These are phyloP conservation scores for Globicephala melas DNA, from an alignment of 2,113 vertebrate genomes.

Conservation along the genomic window DNA sequence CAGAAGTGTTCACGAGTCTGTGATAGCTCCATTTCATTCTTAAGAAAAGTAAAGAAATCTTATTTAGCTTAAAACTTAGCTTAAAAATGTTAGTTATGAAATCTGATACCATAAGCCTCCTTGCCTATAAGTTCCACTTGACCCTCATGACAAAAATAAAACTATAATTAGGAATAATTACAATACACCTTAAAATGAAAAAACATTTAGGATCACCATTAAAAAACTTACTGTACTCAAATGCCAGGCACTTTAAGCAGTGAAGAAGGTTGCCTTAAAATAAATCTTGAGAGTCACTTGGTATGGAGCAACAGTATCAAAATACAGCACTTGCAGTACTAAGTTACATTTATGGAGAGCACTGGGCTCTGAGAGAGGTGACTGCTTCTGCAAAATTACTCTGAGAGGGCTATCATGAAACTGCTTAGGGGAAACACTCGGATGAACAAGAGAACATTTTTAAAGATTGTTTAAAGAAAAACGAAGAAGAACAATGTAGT, in stretches of 20 bases:
- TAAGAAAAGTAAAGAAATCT: not conserved
- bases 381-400: not conserved
- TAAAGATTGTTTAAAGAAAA: not conserved
- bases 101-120: not conserved
- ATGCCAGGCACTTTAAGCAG: not conserved
- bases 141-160: conserved; percentile 13
- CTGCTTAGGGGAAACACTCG: not conserved
- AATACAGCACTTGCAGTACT: not conserved
- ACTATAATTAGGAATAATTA: not conserved
- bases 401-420: not conserved
- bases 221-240: not conserved
- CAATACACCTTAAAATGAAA: not conserved
- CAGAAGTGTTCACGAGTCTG: not conserved
- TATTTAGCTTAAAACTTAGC: not conserved
- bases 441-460: not conserved
- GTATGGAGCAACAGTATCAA: not conserved
- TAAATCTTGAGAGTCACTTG: conserved; percentile 1
- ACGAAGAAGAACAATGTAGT: no score
- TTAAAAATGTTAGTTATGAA: not conserved
- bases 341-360: not conserved
- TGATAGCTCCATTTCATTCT: not conserved
- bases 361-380: not conserved
- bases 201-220: not conserved
- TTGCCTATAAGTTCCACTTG: not conserved
- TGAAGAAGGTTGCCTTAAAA: not conserved